Evolutionary conservation across 2,797 vertebrate genomes (phyloP), one percentile per base, ranked within the genome.

Genomic region (Hirundo rustica): DNA sequence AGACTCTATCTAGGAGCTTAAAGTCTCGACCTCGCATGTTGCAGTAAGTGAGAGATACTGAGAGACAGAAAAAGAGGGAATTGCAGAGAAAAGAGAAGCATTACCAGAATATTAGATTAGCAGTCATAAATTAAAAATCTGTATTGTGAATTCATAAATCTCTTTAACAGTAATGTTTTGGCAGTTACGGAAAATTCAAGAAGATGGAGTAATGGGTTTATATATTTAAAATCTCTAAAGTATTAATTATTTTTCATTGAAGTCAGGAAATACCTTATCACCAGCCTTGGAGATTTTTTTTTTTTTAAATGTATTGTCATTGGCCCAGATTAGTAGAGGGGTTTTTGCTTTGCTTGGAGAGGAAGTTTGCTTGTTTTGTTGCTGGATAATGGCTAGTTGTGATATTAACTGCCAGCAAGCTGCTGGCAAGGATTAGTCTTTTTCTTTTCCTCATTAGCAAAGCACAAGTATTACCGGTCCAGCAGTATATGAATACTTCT

Each of bases 381-480:
- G 97, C 98, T 97, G 97, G 95, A 97, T 96, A 97, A 98, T 98
- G 30, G 38, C 94, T 98, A 97, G 98, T 98, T 97, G 94, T 90
- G 91, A 93, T 97, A 94, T 96, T 97, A 96, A 91, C 96, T 97
- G 92, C 96, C 94, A 96, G 95, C 93, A 95, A 96, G 82, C 97
- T 97, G 85, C 95, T 97, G 97, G 91, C 94, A 96, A 89, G 78
- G 78, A 92, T 95, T 92, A 72, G 89, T 93, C 92, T 57, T 70
- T 95, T 96, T 95, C 96, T 97, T 97, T 95, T 89, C 95, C 96
- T 96, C 93, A 73, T 97, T 97, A 97, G 95, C 93, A 93, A 94
- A 97, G 95, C 0, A 36, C 67, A 40, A 75, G 45, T 89, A 73
- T 96, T 94, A 94, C 94, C 91, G 88, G 72, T 93, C 82, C 25